These are phyloP conservation scores for Pteropus alecto DNA, from an alignment of 2,113 vertebrate species.

Conservation along the genomic window DNA sequence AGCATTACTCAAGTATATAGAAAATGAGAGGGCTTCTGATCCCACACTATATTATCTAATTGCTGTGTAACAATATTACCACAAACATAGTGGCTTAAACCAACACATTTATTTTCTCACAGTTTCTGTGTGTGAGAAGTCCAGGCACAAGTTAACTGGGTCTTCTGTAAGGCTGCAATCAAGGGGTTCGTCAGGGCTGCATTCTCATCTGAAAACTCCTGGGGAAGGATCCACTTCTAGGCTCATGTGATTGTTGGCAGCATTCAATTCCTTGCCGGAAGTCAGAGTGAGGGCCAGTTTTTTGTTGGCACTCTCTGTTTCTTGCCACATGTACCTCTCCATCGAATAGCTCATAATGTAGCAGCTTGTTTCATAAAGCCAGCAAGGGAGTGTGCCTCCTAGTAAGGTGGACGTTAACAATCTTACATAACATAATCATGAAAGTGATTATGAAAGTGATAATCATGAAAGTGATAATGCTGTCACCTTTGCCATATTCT, in stretches of 20 bases:
- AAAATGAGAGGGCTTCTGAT: not conserved
- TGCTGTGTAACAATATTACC: not conserved
- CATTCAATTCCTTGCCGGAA: not conserved
- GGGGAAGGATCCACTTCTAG: not conserved
- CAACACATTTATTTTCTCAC: not conserved
- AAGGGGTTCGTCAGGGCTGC: not conserved
- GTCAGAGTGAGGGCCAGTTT: not conserved
- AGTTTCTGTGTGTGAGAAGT: not conserved
- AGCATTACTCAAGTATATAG: not conserved
- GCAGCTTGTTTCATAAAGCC: not conserved
- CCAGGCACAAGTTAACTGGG: not conserved
- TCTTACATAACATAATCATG: not conserved
- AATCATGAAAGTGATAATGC: not conserved
- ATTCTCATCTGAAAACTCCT: slow-evolving; percentile 1
- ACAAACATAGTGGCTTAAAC: not conserved
- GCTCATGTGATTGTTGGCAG: not conserved
- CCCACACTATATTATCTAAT: not conserved
- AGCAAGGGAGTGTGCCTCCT: not conserved
- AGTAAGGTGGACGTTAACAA: not conserved
- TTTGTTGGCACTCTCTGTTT: not conserved
- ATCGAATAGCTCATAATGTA: not conserved
- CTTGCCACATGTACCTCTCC: not conserved
- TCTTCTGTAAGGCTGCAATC: not conserved
- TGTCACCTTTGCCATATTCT: not conserved
- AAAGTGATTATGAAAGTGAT: not conserved